phyloP scores from a whole-genome alignment of 2,888 invertebrate genomes.

The Eulithis prunata region DNA sequence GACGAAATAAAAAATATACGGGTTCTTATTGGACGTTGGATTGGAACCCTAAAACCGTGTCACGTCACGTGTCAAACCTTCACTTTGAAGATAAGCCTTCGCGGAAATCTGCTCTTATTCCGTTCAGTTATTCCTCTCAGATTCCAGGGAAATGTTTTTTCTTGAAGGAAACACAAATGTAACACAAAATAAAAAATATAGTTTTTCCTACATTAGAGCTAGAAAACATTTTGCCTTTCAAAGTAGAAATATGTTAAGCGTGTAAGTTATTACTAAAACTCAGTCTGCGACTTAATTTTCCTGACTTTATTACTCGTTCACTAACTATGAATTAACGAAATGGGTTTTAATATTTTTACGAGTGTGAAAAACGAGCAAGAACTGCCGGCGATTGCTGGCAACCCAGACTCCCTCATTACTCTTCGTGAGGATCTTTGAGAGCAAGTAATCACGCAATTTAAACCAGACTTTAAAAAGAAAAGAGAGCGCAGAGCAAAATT shows the following conservation, averaged over 20 bases:
- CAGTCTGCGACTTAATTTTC: no score
- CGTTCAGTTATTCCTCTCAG: conserved; percentile 27
- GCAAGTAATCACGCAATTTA: conserved; percentile 13
- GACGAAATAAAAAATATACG: no score
- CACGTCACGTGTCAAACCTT: conserved; percentile 47
- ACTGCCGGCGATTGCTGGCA: conserved; percentile 22
- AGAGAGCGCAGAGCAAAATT: background rate
- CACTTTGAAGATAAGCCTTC: conserved; percentile 43
- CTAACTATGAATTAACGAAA: background rate
- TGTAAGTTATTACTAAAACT: no score
- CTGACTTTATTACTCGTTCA: background rate
- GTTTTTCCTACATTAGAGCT: background rate
- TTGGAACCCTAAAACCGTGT: conserved; percentile 26
- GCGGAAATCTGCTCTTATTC: conserved; percentile 43
- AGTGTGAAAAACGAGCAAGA: conserved; percentile 8
- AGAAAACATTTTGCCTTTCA: no score
- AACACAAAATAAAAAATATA: background rate
- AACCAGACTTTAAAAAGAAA: conserved; percentile 7
- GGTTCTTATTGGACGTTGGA: no score
- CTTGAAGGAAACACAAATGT: conserved; percentile 1
- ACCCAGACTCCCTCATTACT: conserved; percentile 43
- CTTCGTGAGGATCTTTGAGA: conserved; percentile 38
- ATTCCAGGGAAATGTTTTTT: conserved; percentile 24
- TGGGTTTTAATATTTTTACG: background rate
- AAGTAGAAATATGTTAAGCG: no score